phyloP scores from a whole-genome alignment of 2,888 invertebrate species.

The Cephus rjabovi region DNA sequence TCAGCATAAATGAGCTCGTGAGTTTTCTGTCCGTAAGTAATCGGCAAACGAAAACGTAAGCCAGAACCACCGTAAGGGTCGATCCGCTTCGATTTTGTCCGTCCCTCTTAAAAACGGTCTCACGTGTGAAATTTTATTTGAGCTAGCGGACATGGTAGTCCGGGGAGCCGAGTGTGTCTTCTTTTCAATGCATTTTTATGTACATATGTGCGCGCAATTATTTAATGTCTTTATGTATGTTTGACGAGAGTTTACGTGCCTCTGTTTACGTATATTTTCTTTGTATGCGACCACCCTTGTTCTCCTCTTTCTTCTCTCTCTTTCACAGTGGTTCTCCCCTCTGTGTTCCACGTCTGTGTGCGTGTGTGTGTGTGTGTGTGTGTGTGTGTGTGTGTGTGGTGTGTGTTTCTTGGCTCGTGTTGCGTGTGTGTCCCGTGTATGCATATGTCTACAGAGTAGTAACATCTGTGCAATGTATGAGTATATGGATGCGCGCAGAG shows the following conservation, averaged over 20 bases:
- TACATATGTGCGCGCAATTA: constrained; percentile 42
- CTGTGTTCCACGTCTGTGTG: constrained; percentile 29
- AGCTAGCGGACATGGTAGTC: constrained; percentile 42
- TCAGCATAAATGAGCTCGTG: neutral
- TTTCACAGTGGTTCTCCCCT: too few species aligned
- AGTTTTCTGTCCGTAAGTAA: neutral
- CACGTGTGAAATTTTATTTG: constrained; percentile 32
- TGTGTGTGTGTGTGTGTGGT: constrained; percentile 26
- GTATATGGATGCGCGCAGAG: constrained; percentile 14
- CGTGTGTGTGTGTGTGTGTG: too few species aligned
- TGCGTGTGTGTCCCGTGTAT: constrained; percentile 35
- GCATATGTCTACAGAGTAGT: constrained; percentile 33
- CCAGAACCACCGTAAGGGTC: neutral
- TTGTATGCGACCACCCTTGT: neutral
- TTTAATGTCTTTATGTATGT: neutral
- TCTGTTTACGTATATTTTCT: neutral
- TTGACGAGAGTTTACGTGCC: neutral
- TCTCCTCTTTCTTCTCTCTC: neutral
- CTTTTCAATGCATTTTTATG: constrained; percentile 28
- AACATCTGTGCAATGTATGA: neutral
- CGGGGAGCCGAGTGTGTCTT: constrained; percentile 22
- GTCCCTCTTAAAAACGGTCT: neutral
- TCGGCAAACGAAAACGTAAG: neutral
- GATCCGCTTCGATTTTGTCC: neutral
- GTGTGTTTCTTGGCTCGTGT: constrained; percentile 1